Base-by-base conservation (phyloP, 2,113 vertebrate species). In the Otolemur garnettii region DNA sequence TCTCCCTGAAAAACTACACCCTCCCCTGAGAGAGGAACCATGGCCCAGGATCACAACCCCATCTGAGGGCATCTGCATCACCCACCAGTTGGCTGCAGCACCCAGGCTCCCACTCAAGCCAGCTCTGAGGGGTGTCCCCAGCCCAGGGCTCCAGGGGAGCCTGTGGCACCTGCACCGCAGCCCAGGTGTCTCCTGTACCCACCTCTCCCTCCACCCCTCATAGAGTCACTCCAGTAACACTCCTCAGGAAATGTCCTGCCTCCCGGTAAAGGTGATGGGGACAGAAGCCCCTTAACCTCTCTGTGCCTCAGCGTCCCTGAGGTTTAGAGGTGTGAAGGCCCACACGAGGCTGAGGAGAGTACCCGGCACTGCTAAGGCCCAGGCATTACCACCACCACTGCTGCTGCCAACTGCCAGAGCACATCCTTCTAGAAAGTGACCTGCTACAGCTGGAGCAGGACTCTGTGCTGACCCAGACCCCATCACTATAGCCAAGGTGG, bases 401-500 rank as follows among this genome's bases (percentile, higher is more conserved):
- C 24, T 30, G 0, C 14, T 1, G 26, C n/a, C 45, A 38, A 14
- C 4, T 0, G n/a, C 42, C 57, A 8, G 45, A 5, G 45, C 5
- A n/a, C 42, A 19, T 55, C 50, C 74, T 42, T 42, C n/a, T 21
- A 2, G 22, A 62, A 15, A 53, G 4, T 12, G 71, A 45, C 28
- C 66, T 33, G 28, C 4, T 1, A 3, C 1, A 5, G 42, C 35
- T 19, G 24, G 3, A 45, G 45, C 10, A 22, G 50, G 62, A 33
- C 14, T 38, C 64, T 7, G 13, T 13, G 38, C 30, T 8, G 55
- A 22, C 45, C 24, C 21, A 3, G 55, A 10, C 35, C 35, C 5
- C 24, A 3, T 15, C 15, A 0, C 7, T 2, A 17, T 0, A 24
- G 4, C 64, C 81, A 18, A 15, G 57, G 7, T 10, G 60, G n/a